A percentile compares a stretch with the other conserved stretches of the same genome.
Evolutionary conservation across 2,113 vertebrate species (phyloP).

Genomic region (Phalacrocorax carbo): DNA sequence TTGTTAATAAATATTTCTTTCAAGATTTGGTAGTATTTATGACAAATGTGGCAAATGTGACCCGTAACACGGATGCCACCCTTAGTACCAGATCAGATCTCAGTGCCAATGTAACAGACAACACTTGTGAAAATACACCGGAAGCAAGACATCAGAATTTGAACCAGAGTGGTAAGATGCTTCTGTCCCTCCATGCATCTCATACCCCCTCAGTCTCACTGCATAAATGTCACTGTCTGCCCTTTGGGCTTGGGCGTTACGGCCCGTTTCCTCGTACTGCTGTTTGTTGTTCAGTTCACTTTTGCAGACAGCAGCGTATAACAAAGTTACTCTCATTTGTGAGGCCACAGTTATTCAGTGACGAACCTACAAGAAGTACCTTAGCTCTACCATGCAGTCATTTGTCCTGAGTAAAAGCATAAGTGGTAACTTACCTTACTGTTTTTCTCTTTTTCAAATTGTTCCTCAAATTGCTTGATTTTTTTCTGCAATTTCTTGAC

Average conservation of each 20-base stretch:
- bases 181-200: not conserved
- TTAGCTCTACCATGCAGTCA: not conserved
- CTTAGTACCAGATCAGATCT: not conserved
- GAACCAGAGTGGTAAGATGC: not conserved
- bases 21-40: not conserved
- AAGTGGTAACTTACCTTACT: slow-evolving; percentile 79
- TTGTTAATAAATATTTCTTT: not conserved
- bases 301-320: fast-evolving
- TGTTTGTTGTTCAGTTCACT: not conserved
- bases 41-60: not conserved
- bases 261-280: not conserved
- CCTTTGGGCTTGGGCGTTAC: not conserved
- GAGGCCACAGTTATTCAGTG: not conserved
- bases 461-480: slow-evolving; percentile 96
- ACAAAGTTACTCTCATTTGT: not conserved
- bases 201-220: not conserved
- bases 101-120: not conserved
- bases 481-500: slow-evolving; percentile 98
- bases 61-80: not conserved
- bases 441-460: slow-evolving; percentile 95
- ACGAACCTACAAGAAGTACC: not conserved
- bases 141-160: not conserved
- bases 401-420: not conserved
- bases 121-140: not conserved
- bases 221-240: not conserved